Percentiles rank a stretch among this genome's conserved stretches.
phyloP scores from a whole-genome alignment of 2,888 invertebrate species.

The Vesta saturnalis region DNA sequence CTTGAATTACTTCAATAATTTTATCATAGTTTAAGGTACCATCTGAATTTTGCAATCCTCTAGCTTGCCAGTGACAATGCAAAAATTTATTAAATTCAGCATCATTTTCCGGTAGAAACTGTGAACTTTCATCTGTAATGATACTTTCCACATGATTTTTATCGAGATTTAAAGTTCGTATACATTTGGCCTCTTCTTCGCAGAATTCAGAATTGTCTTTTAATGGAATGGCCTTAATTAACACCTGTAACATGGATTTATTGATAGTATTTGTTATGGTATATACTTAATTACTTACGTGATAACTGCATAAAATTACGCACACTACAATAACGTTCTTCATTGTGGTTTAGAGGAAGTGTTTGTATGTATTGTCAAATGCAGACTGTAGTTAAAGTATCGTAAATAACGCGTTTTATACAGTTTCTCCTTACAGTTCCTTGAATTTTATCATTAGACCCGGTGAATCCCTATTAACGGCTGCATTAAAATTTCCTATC shows the following conservation, averaged over 20 bases:
- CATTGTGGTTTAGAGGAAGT: no score
- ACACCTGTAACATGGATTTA: neutral
- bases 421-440: no score
- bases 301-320: neutral
- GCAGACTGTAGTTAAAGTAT: no score
- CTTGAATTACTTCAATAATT: neutral
- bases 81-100: neutral
- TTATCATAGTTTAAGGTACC: conserved; percentile 6
- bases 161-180: neutral
- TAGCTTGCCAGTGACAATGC: conserved; percentile 1
- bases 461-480: no score
- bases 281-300: neutral
- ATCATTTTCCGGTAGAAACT: conserved; percentile 13
- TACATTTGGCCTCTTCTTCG: neutral
- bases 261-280: neutral
- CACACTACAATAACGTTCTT: no score
- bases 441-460: no score
- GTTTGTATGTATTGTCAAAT: no score
- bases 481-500: no score
- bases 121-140: conserved; percentile 1
- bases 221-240: neutral
- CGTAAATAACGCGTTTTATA: no score
- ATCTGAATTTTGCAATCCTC: conserved; percentile 2
- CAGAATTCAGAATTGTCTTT: neutral
- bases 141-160: neutral